Conservation (phyloP, 2,888 invertebrate species). For the Eupithecia dodoneata region DNA sequence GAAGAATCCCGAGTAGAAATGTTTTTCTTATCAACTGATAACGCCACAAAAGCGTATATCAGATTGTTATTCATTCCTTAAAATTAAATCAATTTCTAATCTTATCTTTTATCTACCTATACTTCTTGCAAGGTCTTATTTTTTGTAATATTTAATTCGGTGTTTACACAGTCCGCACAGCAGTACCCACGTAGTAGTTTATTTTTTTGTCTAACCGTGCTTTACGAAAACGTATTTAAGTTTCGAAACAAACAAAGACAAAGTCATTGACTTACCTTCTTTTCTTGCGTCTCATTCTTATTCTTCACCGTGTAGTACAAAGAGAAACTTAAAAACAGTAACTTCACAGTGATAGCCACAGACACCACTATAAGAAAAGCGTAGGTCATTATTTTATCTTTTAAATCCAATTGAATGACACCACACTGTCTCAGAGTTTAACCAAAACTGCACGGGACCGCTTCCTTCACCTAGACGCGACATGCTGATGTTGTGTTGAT, state of each 20-base stretch:
- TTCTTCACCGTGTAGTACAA: conserved; percentile 70
- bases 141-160: not conserved
- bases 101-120: not conserved
- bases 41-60: not conserved
- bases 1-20: not conserved
- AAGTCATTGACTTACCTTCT: conserved; percentile 56
- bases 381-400: conserved; percentile 57
- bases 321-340: conserved; percentile 75
- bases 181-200: not conserved
- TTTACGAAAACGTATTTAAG: conserved; percentile 18
- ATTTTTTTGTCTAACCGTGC: not conserved
- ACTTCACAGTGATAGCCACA: conserved; percentile 71
- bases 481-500: conserved; percentile 58
- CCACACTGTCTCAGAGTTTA: conserved; percentile 51
- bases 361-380: conserved; percentile 76
- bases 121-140: not conserved
- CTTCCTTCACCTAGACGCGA: conserved; percentile 53
- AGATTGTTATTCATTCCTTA: not conserved
- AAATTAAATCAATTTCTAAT: conserved; percentile 3
- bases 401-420: conserved; percentile 39
- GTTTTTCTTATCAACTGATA: conserved; percentile 1
- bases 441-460: conserved; percentile 63
- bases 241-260: conserved; percentile 33
- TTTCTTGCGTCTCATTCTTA: conserved; percentile 44
- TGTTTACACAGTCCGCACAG: not conserved